Evolutionary conservation across 2,888 invertebrate species (phyloP).

Genomic region (Xylota sylvarum): DNA sequence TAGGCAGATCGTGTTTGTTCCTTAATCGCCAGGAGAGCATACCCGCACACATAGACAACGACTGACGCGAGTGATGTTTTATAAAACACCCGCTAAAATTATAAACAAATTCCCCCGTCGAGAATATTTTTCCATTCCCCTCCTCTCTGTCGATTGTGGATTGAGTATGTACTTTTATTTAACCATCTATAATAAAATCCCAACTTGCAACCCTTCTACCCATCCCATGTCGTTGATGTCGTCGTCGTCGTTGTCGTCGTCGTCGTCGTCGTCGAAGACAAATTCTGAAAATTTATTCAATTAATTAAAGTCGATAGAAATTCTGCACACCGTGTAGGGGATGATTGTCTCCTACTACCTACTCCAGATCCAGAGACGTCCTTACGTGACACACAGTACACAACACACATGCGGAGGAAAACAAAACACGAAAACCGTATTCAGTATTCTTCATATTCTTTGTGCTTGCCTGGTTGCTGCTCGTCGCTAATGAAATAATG

Average conservation of each 20-base stretch:
- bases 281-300: constrained; percentile 77
- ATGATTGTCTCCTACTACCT: constrained; percentile 61
- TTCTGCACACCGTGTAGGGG: constrained; percentile 67
- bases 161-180: constrained; percentile 70
- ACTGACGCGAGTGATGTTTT: constrained; percentile 41
- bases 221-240: no score
- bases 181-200: constrained; percentile 71
- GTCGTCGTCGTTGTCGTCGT: constrained; percentile 20
- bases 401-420: constrained; percentile 30
- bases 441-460: constrained; percentile 30
- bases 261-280: constrained; percentile 64
- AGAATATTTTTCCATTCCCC: constrained; percentile 33
- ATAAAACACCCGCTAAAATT: constrained; percentile 66
- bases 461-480: constrained; percentile 1
- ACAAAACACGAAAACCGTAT: constrained; percentile 73
- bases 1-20: constrained; percentile 57
- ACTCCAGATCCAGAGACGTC: constrained; percentile 27
- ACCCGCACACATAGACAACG: background rate
- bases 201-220: constrained; percentile 64
- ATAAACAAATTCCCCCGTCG: constrained; percentile 58
- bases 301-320: constrained; percentile 78
- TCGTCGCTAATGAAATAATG: constrained; percentile 77
- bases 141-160: constrained; percentile 19
- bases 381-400: constrained; percentile 60
- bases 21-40: constrained; percentile 52